Evolutionary conservation across 2,888 invertebrate genomes (phyloP).

Genomic region (Drosophila neonasuta): DNA sequence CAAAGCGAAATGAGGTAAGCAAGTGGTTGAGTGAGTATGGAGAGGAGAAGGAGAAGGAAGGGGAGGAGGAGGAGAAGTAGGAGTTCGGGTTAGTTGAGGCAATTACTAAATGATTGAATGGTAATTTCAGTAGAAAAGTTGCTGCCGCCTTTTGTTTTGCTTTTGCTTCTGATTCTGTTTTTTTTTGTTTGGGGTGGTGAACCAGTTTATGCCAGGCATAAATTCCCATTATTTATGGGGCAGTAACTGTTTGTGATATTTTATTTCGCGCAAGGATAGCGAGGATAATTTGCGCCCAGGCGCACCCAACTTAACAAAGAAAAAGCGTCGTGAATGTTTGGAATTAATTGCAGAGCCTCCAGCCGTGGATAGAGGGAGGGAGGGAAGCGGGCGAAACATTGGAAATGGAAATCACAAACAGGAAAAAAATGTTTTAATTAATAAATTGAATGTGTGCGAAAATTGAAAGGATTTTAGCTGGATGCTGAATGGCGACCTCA

Average conservation of each 20-base stretch:
- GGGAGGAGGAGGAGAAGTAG: background rate
- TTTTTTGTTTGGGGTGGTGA: background rate
- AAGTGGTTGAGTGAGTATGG: background rate
- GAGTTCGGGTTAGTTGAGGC: conserved; percentile 41
- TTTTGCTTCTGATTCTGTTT: background rate
- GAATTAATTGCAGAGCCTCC: conserved; percentile 73
- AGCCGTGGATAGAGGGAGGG: background rate
- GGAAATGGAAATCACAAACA: conserved; percentile 63
- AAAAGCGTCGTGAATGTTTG: conserved; percentile 77
- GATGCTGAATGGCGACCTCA: conserved; percentile 19
- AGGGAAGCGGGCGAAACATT: conserved; percentile 11
- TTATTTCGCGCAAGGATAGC: conserved; percentile 78
- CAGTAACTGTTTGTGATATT: conserved; percentile 81
- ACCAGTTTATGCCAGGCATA: conserved; percentile 69
- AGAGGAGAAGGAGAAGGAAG: too few relatives aligned
- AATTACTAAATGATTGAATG: conserved; percentile 80
- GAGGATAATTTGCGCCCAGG: conserved; percentile 71
- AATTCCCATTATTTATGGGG: conserved; percentile 81
- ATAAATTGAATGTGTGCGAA: conserved; percentile 81
- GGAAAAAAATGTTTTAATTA: conserved; percentile 78
- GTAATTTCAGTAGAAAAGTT: conserved; percentile 71
- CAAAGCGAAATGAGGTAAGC: conserved; percentile 32
- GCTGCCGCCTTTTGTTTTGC: conserved; percentile 51
- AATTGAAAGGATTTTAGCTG: conserved; percentile 79
- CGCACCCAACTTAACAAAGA: conserved; percentile 77